Percentiles rank a stretch among this genome's conserved stretches.
phyloP scores from a whole-genome alignment of 2,888 invertebrate species.

The Proisotoma minuta region DNA sequence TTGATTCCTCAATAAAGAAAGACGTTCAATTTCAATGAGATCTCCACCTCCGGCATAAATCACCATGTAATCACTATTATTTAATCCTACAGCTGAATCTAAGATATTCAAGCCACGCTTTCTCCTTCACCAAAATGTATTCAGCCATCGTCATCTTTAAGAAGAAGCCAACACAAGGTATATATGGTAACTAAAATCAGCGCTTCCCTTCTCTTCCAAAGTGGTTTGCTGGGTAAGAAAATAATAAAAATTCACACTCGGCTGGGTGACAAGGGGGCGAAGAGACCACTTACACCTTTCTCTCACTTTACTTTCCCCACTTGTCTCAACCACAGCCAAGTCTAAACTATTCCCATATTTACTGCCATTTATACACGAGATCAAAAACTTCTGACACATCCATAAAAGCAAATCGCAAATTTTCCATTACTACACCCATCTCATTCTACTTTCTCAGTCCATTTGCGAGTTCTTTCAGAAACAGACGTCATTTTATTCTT shows the following conservation, averaged over 20 bases:
- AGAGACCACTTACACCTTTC: no score
- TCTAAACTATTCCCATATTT: slow-evolving; percentile 7
- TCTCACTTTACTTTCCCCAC: no score
- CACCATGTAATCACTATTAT: slow-evolving; percentile 32
- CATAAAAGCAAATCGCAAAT: slow-evolving; percentile 4
- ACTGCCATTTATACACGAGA: not conserved
- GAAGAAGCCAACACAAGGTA: no score
- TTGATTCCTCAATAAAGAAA: slow-evolving; percentile 19
- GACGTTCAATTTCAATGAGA: slow-evolving; percentile 37
- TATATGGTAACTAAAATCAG: no score
- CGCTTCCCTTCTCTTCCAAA: not conserved
- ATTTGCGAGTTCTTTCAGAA: no score
- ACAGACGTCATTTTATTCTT: no score
- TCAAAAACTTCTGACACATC: slow-evolving; percentile 6
- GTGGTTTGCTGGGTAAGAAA: not conserved
- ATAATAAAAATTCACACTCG: slow-evolving; percentile 6
- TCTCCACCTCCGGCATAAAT: slow-evolving; percentile 36
- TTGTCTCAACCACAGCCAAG: no score
- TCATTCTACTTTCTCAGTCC: not conserved
- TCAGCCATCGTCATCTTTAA: no score
- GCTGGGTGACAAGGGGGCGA: not conserved
- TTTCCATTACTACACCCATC: not conserved
- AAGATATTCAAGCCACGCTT: no score
- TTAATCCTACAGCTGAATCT: not conserved
- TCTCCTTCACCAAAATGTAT: no score